A percentile compares a stretch with the other conserved stretches of the same genome.
phyloP scores from a whole-genome alignment of 2,888 invertebrate genomes.

The Lepidochitona cinerea region DNA sequence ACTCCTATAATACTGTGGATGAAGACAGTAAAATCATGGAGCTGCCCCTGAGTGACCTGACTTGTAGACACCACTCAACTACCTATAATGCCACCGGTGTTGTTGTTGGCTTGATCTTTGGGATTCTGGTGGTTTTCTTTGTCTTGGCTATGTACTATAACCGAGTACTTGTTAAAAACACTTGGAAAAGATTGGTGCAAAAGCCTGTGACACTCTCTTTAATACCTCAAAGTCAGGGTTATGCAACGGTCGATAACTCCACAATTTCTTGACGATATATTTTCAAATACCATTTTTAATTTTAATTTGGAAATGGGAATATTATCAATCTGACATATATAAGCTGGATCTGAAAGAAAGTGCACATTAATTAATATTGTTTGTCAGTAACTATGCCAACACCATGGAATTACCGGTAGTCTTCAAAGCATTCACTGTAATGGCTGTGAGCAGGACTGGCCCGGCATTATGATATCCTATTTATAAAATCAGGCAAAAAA shows the following conservation, averaged over 20 bases:
- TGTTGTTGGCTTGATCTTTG: neutral
- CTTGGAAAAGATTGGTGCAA: neutral
- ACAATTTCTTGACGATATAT: too few relatives aligned
- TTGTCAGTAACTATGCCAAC: too few relatives aligned
- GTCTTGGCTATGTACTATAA: neutral
- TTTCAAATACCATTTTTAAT: too few relatives aligned
- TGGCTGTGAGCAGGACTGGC: too few relatives aligned
- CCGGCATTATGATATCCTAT: too few relatives aligned
- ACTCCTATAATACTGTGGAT: conserved; percentile 19
- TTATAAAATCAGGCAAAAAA: too few relatives aligned
- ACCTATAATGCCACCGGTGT: neutral
- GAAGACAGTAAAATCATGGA: neutral
- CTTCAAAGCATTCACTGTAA: too few relatives aligned
- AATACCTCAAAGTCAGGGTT: neutral
- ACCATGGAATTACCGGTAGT: too few relatives aligned
- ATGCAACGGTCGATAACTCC: neutral
- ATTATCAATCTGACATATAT: too few relatives aligned
- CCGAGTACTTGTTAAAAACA: neutral
- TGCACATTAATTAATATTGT: too few relatives aligned
- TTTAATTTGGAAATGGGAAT: too few relatives aligned
- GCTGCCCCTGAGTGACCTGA: conserved; percentile 8
- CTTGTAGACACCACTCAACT: neutral
- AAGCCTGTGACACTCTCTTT: neutral
- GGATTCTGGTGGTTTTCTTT: neutral
- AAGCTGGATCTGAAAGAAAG: too few relatives aligned